Percentiles rank a stretch among this genome's conserved stretches.
phyloP scores from a whole-genome alignment of 2,113 vertebrate genomes.

The Zosterops borbonicus region DNA sequence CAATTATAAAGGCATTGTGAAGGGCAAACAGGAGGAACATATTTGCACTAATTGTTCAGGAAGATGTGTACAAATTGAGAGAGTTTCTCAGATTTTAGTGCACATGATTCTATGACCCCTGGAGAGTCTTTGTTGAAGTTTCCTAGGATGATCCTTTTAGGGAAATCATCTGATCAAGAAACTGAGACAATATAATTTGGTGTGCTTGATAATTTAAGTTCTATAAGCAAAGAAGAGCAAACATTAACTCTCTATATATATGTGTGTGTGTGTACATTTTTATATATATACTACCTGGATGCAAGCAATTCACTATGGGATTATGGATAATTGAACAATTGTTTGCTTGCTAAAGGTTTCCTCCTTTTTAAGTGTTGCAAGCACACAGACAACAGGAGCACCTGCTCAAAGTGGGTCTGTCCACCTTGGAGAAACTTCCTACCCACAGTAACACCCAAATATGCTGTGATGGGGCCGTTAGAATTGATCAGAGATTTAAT shows the following conservation, averaged over 20 bases:
- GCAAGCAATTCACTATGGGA: neutral
- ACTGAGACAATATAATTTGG: neutral
- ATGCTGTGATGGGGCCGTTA: neutral
- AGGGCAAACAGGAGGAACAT: neutral
- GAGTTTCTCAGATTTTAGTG: neutral
- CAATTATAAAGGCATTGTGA: neutral
- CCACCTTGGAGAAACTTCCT: neutral
- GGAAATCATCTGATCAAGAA: neutral
- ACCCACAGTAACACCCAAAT: neutral
- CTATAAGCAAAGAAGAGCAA: neutral
- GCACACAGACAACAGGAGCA: neutral
- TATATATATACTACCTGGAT: neutral
- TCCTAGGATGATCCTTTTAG: neutral
- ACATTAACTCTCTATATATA: neutral
- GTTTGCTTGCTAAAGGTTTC: neutral
- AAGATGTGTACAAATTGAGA: neutral
- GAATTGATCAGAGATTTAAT: neutral
- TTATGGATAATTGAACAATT: neutral
- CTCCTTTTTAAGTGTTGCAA: neutral
- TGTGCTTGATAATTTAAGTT: neutral
- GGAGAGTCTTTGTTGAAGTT: neutral
- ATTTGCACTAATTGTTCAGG: neutral
- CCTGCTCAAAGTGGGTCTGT: neutral
- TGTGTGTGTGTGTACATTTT: fast-evolving
- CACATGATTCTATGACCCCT: neutral